Evolutionary conservation across 1,140 invertebrate species (phyloP), one percentile per base, ranked within the genome.

Genomic region (Tetraneura akinire): DNA sequence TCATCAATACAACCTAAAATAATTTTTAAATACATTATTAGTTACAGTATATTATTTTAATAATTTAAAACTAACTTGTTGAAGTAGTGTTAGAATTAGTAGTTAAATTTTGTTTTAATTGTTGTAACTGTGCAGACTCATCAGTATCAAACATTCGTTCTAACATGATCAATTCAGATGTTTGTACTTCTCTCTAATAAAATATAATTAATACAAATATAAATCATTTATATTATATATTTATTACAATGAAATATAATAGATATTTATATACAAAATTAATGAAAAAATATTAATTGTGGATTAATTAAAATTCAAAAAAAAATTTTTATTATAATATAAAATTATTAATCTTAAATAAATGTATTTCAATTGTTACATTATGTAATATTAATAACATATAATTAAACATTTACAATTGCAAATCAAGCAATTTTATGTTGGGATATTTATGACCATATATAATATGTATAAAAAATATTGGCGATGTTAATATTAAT

Each of bases 101-200:
- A 3, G 37, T 60, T 10, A 57, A 23, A 47, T 78, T 78, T 45
- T 86, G 85, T 9, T 82, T 83, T 80, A 92, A 86, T 83, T 87
- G 87, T 80, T 90, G 88, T 32, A 92, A 84, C 53, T 88, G 86
- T 64, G 85, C 86, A 82, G 89, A 88, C 82, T 92, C 91, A 82
- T 92, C 91, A 32, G 88, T 86, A 29, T 92, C 87, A 84, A 92
- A 91, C 84, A 91, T 88, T 71, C 91, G 86, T 83, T 92, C 89
- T 16, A 93, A 86, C 90, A 93, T 91, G 86, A 93, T 91, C 51
- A 90, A 85, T 84, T 93, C 92, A 4, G 91, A 90, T 4, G 91
- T 90, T 82, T 89, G 87, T 11, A 90, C 89, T 85, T 90, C 89
- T 68, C 89, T 87, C 91, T 92, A 85, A 62, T 86, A 85, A 82